These are phyloP conservation scores for Cirrhinus mrigala DNA, from an alignment of 2,797 vertebrate species.

Conservation along the genomic window DNA sequence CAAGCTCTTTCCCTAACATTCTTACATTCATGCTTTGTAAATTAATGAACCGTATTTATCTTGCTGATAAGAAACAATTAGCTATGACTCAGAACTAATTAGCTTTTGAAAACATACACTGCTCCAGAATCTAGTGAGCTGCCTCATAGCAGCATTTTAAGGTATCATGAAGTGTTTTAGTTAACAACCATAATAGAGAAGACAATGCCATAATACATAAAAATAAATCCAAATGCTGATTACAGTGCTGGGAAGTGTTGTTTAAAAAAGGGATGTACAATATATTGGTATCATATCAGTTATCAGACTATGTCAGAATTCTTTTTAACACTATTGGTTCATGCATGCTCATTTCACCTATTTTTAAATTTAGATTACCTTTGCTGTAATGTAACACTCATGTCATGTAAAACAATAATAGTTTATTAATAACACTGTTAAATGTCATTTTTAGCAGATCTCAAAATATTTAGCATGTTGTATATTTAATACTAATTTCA, in stretches of 20 bases:
- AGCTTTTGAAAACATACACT: background rate
- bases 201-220: background rate
- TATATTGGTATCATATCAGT: background rate
- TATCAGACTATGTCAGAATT: background rate
- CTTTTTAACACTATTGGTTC: background rate
- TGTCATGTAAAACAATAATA: background rate
- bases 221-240: background rate
- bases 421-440: background rate
- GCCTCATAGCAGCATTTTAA: background rate
- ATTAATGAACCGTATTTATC: constrained; percentile 60
- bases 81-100: constrained; percentile 40
- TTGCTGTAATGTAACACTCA: background rate
- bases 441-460: background rate
- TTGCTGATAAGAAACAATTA: constrained; percentile 62
- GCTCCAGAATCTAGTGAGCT: constrained; percentile 12
- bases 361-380: background rate
- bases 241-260: too few species aligned
- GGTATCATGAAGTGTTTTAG: background rate
- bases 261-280: background rate
- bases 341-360: background rate
- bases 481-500: background rate
- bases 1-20: constrained; percentile 28
- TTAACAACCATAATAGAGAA: background rate
- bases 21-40: constrained; percentile 40
- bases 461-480: background rate